A percentile compares a stretch with the other conserved stretches of the same genome.
These are phyloP conservation scores for Diadema setosum DNA, from an alignment of 35 echinoderm and acorn worm species.

Conservation along the genomic window DNA sequence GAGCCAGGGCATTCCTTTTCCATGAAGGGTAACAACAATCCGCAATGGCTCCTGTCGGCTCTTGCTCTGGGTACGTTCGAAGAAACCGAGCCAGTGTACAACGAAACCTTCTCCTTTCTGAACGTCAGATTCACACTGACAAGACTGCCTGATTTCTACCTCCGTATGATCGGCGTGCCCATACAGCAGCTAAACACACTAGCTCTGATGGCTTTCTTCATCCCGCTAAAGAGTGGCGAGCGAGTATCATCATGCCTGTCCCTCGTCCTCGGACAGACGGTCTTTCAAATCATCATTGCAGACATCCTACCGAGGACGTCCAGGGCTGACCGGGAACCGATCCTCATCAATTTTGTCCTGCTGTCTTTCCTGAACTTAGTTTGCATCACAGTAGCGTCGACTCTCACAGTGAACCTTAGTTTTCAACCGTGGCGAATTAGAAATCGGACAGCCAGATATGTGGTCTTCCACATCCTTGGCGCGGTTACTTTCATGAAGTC, in stretches of 20 bases:
- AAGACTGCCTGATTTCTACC: not conserved
- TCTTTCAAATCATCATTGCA: not conserved
- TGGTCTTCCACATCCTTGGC: too few species aligned
- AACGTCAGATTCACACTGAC: not conserved
- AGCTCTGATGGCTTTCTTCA: not conserved
- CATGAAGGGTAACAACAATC: not conserved
- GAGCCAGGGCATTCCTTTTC: not conserved
- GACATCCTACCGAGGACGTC: not conserved
- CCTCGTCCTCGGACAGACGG: not conserved
- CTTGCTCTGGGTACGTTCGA: not conserved
- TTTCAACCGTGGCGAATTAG: too few species aligned
- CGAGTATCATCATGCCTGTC: not conserved
- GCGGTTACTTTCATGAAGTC: too few species aligned
- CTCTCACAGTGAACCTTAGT: too few species aligned
- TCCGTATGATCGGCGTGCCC: not conserved
- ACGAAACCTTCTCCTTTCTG: not conserved
- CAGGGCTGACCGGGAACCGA: not conserved
- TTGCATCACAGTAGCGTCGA: too few species aligned
- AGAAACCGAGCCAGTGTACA: not conserved
- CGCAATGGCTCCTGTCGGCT: not conserved
- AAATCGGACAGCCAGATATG: too few species aligned
- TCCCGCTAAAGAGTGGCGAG: conserved; percentile 7
- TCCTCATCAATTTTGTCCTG: too few species aligned
- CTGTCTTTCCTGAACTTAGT: too few species aligned
- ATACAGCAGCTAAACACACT: not conserved